Conservation (phyloP, 2,797 vertebrate genomes). For the Malurus leucopterus region DNA sequence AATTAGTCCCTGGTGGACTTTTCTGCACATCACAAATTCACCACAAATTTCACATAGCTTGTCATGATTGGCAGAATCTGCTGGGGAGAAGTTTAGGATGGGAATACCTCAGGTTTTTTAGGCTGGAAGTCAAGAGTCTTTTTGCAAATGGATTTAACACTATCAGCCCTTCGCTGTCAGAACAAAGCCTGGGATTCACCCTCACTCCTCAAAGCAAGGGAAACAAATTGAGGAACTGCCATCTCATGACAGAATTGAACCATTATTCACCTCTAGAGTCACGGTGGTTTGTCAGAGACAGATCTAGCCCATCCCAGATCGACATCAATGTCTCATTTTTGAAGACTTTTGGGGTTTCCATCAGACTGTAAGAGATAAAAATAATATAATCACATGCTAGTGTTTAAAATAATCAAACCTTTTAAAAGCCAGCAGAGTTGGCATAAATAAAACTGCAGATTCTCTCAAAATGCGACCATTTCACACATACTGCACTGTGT, state of each 20-base stretch:
- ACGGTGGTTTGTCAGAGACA: not conserved
- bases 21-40: slow-evolving; percentile 41
- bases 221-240: not conserved
- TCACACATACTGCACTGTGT: not conserved
- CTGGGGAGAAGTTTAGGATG: not conserved
- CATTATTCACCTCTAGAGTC: not conserved
- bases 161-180: not conserved
- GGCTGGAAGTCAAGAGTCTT: not conserved
- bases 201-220: not conserved
- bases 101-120: not conserved
- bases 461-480: not conserved
- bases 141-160: not conserved
- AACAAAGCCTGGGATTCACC: not conserved
- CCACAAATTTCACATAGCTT: slow-evolving; percentile 15
- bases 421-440: not conserved
- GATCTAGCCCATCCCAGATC: not conserved
- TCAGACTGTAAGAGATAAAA: not conserved
- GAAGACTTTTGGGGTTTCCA: not conserved
- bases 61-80: slow-evolving; percentile 40
- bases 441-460: not conserved
- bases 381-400: not conserved
- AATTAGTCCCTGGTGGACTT: slow-evolving; percentile 59
- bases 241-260: not conserved
- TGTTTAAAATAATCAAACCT: not conserved
- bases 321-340: not conserved